Evolutionary conservation across 1,140 invertebrate genomes (phyloP).

Genomic region (Drosophila pseudoobscura): DNA sequence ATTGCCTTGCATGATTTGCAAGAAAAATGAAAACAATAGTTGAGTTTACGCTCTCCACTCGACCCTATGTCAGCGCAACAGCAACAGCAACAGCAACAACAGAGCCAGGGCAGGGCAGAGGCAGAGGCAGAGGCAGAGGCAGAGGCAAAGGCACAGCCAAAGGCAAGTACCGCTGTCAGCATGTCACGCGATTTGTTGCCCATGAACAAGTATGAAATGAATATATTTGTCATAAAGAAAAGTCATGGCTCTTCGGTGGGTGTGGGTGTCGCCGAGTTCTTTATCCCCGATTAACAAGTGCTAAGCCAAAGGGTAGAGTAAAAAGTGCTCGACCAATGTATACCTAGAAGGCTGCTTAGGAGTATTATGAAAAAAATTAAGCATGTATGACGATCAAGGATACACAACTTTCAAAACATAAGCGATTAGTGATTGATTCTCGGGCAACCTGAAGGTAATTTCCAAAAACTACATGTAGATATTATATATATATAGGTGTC

Average conservation of each 20-base stretch:
- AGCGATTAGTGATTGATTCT: too few species aligned
- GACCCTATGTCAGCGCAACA: slow-evolving; percentile 24
- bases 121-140: background rate
- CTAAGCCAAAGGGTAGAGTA: background rate
- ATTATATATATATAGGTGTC: too few species aligned
- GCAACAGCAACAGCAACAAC: too few species aligned
- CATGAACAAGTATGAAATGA: slow-evolving; percentile 75
- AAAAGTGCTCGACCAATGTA: background rate
- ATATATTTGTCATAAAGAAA: slow-evolving; percentile 76
- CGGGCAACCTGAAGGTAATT: too few species aligned
- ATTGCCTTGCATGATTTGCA: slow-evolving; percentile 80
- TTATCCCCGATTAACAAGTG: slow-evolving; percentile 58
- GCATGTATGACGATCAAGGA: too few species aligned
- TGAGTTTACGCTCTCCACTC: slow-evolving; percentile 67
- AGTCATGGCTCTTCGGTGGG: slow-evolving; percentile 62
- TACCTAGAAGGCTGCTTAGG: background rate
- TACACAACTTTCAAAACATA: too few species aligned
- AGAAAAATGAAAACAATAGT: slow-evolving; percentile 81
- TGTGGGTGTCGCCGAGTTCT: slow-evolving; percentile 18
- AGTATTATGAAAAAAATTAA: too few species aligned
- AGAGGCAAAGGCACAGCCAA: background rate
- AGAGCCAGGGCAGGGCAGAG: background rate
- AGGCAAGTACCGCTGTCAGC: slow-evolving; percentile 62
- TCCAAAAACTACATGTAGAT: too few species aligned
- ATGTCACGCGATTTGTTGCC: slow-evolving; percentile 74